These are phyloP conservation scores for Cossypha dichroa DNA, from an alignment of 2,797 vertebrate genomes.

Conservation along the genomic window DNA sequence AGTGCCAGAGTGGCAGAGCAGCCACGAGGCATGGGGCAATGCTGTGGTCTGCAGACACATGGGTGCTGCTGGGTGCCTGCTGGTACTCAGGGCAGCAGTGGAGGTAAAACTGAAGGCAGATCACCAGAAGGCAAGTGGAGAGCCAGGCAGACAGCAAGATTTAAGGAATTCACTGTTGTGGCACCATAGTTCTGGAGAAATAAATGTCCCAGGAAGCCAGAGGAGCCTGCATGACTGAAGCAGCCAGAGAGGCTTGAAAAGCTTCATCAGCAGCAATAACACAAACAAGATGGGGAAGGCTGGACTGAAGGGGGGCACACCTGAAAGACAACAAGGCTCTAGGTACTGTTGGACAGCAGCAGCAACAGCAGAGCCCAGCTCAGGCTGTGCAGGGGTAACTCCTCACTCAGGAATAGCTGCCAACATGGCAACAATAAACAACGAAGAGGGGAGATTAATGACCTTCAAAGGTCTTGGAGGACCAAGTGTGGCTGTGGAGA, in stretches of 20 bases:
- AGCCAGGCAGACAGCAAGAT: background rate
- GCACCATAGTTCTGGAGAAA: background rate
- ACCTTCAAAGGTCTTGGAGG: background rate
- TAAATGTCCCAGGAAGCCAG: background rate
- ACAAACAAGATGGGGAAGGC: background rate
- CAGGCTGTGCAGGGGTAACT: background rate
- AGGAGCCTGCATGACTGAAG: background rate
- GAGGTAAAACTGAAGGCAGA: background rate
- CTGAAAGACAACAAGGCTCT: background rate
- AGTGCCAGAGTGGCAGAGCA: background rate
- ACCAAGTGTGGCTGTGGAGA: background rate
- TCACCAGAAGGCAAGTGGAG: background rate
- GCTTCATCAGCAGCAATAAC: background rate
- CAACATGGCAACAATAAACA: slow-evolving; percentile 26
- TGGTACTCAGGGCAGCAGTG: background rate
- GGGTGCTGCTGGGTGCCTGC: background rate
- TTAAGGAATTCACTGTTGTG: background rate
- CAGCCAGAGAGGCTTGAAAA: background rate
- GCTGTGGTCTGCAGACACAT: fast-evolving
- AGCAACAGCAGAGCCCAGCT: background rate
- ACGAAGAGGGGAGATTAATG: background rate
- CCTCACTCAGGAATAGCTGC: background rate
- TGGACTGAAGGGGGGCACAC: background rate
- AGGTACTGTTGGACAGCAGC: background rate
- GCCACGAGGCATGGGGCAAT: background rate